Percentiles rank a stretch among this genome's conserved stretches.
Conservation (phyloP, 2,113 vertebrate species). For the Oncorhynchus nerka region DNA sequence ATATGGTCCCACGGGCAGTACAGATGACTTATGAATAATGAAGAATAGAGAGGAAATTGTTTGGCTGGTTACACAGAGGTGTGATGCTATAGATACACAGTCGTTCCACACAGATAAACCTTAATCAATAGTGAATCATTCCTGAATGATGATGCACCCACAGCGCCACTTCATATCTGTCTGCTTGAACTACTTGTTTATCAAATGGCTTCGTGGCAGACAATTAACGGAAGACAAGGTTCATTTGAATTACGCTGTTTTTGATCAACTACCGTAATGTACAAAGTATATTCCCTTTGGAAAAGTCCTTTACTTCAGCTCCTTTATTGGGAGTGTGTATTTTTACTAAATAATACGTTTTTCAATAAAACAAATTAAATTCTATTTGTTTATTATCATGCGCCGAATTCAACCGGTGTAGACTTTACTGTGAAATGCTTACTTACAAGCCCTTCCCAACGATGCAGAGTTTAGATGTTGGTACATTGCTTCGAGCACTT, state of each 20-base stretch:
- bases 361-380: not conserved
- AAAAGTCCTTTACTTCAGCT: not conserved
- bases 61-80: slow-evolving; percentile 51
- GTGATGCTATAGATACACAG: slow-evolving; percentile 42
- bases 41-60: slow-evolving; percentile 57
- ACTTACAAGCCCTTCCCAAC: too few relatives aligned
- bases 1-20: slow-evolving; percentile 47
- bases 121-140: slow-evolving; percentile 53
- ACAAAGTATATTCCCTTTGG: not conserved
- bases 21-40: slow-evolving; percentile 64
- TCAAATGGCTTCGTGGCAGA: slow-evolving; percentile 43
- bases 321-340: not conserved
- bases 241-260: slow-evolving; percentile 18
- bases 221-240: slow-evolving; percentile 46
- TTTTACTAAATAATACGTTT: not conserved
- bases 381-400: too few relatives aligned
- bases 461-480: too few relatives aligned
- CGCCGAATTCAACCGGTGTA: too few relatives aligned
- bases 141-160: slow-evolving; percentile 24
- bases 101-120: slow-evolving; percentile 40
- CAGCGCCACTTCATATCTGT: slow-evolving; percentile 35
- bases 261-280: not conserved
- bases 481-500: too few relatives aligned
- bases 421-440: too few relatives aligned
- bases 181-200: slow-evolving; percentile 50